Evolutionary conservation across 2,797 vertebrate species (phyloP), one percentile per base, ranked within the genome.

Genomic region (Vespertilio murinus): DNA sequence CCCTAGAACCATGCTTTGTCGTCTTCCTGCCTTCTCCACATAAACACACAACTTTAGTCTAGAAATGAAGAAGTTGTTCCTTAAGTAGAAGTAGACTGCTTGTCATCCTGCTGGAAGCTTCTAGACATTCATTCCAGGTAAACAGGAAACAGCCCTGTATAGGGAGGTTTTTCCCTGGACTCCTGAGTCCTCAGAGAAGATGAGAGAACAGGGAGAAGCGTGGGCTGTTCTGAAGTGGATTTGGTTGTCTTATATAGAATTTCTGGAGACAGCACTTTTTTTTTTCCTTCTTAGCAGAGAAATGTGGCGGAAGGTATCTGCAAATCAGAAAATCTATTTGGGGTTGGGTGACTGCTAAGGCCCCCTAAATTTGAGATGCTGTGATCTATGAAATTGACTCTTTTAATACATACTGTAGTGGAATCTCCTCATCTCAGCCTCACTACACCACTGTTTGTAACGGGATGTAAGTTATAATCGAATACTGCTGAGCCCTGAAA

Each of bases 311-410:
- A 92, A 79, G 17, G n/a, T 40, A 77, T 45, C 30, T 79, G 45
- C 3, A 28, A 89, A 83, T 90, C 75, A 74, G 64, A 93, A 47
- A 89, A 89, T 6, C 30, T 70, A 74, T 49, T 64, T 61, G 42
- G 59, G 64, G 77, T 20, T 88, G 23, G 23, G 65, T 89, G 86
- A 79, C 75, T 45, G 82, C 86, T 59, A 79, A 73, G 45, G 20
- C 91, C 20, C 16, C 92, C 59, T 77, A 88, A 82, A 74, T 87
- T 13, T 82, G 90, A 94, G 82, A 91, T 56, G 88, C 93, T 83
- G 79, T 71, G 87, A 89, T 88, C 70, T 96, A 84, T 91, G 80
- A 96, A 95, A 89, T 77, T 47, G 47, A 42, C 56, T 93, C 35
- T 90, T 61, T 91, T 28, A 74, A 75, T 91, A 65, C 14, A 78